These are phyloP conservation scores for Agrypnus murinus DNA, from an alignment of 2,888 invertebrate species.

Conservation along the genomic window DNA sequence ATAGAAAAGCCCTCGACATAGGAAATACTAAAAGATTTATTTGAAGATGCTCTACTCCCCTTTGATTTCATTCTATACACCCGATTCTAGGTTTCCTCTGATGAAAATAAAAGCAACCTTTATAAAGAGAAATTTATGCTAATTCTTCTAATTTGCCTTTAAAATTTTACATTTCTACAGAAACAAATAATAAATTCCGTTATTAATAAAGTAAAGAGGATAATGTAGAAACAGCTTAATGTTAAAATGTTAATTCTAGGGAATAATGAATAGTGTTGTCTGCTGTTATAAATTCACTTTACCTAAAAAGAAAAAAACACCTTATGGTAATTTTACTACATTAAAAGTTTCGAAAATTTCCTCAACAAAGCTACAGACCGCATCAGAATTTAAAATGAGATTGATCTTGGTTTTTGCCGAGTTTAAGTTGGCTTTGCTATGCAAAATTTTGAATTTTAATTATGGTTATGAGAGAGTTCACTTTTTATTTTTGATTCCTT, in stretches of 20 bases:
- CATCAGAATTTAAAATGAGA: conserved; percentile 40
- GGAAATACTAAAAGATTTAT: no score
- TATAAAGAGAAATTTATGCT: neutral
- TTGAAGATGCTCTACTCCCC: no score
- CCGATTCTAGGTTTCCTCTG: no score
- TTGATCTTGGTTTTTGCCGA: conserved; percentile 27
- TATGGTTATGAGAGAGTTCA: conserved; percentile 1
- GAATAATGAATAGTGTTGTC: conserved; percentile 28
- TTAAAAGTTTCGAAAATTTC: conserved; percentile 33
- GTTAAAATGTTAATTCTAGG: conserved; percentile 22
- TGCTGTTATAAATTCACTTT: conserved; percentile 10
- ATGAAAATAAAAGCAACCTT: neutral
- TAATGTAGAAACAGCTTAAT: neutral
- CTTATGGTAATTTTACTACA: conserved; percentile 29
- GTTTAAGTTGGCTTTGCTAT: conserved; percentile 12
- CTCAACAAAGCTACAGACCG: conserved; percentile 26
- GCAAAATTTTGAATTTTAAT: conserved; percentile 34
- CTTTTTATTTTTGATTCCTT: neutral
- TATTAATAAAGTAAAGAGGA: neutral
- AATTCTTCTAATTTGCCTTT: neutral
- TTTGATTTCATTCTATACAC: no score
- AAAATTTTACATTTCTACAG: neutral
- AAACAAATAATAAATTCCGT: neutral
- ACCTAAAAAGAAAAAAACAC: conserved; percentile 13
- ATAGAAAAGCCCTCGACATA: no score